Percentiles rank a stretch among this genome's conserved stretches.
Evolutionary conservation across 2,888 invertebrate genomes (phyloP).

Genomic region (Eustalomyia histrio): DNA sequence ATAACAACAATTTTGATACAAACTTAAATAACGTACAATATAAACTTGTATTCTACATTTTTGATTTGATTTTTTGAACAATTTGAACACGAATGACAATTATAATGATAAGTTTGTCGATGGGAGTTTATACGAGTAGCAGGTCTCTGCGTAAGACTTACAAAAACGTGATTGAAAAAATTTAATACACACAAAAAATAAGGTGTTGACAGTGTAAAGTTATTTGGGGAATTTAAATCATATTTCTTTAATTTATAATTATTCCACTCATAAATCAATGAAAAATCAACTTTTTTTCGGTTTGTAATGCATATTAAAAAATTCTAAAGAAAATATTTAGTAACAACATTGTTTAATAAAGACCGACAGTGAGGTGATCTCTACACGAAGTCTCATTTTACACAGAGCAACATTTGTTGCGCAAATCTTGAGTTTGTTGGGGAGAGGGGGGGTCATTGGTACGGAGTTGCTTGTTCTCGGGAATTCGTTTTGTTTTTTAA

Average conservation of each 20-base stretch:
- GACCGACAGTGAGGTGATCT: too few relatives aligned
- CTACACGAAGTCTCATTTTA: too few relatives aligned
- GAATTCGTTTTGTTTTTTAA: too few relatives aligned
- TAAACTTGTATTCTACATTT: constrained; percentile 10
- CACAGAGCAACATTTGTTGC: too few relatives aligned
- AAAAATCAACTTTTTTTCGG: not conserved
- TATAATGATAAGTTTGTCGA: constrained; percentile 33
- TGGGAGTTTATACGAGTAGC: not conserved
- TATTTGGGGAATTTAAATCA: constrained; percentile 20
- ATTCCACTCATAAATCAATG: not conserved
- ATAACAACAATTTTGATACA: constrained; percentile 3
- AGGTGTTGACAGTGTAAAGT: constrained; percentile 39
- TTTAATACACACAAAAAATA: not conserved
- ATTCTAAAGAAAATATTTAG: too few relatives aligned
- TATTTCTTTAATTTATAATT: constrained; percentile 6
- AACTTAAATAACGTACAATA: not conserved
- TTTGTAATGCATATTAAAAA: too few relatives aligned
- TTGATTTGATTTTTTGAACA: constrained; percentile 17
- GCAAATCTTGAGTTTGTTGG: too few relatives aligned
- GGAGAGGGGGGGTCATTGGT: too few relatives aligned
- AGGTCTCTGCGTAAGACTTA: constrained; percentile 1
- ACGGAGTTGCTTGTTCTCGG: too few relatives aligned
- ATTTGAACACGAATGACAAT: constrained; percentile 16
- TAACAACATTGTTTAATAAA: too few relatives aligned
- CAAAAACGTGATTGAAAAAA: constrained; percentile 1